These are phyloP conservation scores for Dallia pectoralis DNA, from an alignment of 2,797 vertebrate species.

Conservation along the genomic window DNA sequence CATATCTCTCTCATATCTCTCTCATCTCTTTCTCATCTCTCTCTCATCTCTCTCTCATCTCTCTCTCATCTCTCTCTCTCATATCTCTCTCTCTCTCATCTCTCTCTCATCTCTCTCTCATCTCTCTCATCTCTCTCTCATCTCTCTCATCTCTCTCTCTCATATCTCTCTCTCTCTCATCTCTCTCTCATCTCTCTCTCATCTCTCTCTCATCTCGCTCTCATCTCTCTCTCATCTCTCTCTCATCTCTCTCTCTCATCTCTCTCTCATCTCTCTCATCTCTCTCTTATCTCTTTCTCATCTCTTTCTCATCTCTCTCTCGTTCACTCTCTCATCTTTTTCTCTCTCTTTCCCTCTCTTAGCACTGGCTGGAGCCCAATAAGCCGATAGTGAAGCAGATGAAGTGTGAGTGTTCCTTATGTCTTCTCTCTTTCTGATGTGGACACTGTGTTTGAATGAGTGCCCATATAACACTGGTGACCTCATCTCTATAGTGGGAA, in stretches of 20 bases:
- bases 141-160: background rate
- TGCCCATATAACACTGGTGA: background rate
- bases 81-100: too few relatives aligned
- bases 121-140: background rate
- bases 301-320: constrained; percentile 12
- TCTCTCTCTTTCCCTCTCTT: constrained; percentile 42
- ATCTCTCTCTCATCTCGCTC: too few relatives aligned
- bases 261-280: constrained; percentile 15
- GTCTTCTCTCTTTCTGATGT: constrained; percentile 16
- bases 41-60: too few relatives aligned
- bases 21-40: too few relatives aligned
- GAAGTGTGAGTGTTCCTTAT: constrained; percentile 90
- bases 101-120: constrained; percentile 12
- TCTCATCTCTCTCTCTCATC: constrained; percentile 16
- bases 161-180: too few relatives aligned
- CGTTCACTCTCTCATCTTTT: constrained; percentile 8
- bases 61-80: too few relatives aligned
- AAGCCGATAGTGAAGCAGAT: constrained; percentile 94
- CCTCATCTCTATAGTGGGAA: background rate
- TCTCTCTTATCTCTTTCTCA: constrained; percentile 25
- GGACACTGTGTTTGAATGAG: background rate
- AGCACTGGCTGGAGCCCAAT: constrained; percentile 98
- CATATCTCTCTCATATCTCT: too few relatives aligned
- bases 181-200: too few relatives aligned
- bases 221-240: constrained; percentile 9